Percentiles rank a stretch among this genome's conserved stretches.
Conservation (phyloP, 2,113 vertebrate species). For the Cyanoramphus novaezelandiae region DNA sequence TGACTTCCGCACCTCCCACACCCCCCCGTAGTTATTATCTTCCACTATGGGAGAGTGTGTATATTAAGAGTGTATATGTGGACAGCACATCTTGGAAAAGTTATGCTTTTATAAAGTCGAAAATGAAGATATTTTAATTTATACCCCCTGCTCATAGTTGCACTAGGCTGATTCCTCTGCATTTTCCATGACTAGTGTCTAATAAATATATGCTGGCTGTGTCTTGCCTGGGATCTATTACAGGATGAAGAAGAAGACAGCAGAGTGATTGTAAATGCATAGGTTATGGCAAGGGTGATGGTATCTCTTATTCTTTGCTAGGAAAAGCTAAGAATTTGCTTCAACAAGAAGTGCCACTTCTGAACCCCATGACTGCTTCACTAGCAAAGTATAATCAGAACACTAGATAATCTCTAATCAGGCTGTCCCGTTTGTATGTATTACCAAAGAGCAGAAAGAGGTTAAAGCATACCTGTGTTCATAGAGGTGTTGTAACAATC, state of each 20-base stretch:
- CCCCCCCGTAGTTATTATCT: not conserved
- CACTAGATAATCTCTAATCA: not conserved
- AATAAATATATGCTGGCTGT: not conserved
- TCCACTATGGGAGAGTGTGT: not conserved
- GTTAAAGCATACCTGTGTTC: not conserved
- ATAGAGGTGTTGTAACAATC: not conserved
- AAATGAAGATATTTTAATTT: not conserved
- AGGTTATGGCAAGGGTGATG: not conserved
- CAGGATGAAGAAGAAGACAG: not conserved
- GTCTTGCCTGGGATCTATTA: not conserved
- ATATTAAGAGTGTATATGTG: not conserved
- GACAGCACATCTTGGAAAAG: not conserved
- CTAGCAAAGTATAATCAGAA: not conserved
- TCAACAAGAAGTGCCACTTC: not conserved
- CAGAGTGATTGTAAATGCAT: not conserved
- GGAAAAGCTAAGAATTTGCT: not conserved
- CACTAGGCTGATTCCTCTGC: not conserved
- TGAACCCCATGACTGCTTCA: not conserved
- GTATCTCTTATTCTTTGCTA: not conserved
- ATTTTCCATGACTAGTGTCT: conserved; percentile 36
- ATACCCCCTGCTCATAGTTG: not conserved
- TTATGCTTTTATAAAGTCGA: not conserved
- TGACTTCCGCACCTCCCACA: too few species aligned
- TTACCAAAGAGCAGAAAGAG: not conserved
- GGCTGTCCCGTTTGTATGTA: not conserved